These are phyloP conservation scores for Artibeus jamaicensis DNA, from an alignment of 2,797 vertebrate species.

Conservation along the genomic window DNA sequence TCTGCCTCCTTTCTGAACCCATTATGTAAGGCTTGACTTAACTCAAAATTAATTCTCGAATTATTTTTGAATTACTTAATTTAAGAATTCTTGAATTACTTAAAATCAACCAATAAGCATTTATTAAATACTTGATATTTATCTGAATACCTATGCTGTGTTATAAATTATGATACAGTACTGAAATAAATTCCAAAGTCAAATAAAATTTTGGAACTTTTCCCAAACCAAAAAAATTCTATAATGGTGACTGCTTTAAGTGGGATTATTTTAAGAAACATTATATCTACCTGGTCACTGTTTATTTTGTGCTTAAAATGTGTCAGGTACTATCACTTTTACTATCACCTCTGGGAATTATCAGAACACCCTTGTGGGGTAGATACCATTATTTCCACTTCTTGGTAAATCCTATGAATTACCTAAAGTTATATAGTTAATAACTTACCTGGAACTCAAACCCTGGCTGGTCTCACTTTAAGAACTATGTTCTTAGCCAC, in stretches of 20 bases:
- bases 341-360: not conserved
- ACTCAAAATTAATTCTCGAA: constrained; percentile 8
- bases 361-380: not conserved
- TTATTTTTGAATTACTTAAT: constrained; percentile 1
- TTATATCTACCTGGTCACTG: constrained; percentile 2
- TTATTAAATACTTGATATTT: constrained; percentile 37
- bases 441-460: constrained; percentile 4
- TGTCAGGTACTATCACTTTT: constrained; percentile 4
- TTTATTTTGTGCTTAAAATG: not conserved
- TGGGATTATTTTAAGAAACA: constrained; percentile 31
- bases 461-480: not conserved
- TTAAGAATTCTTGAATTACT: not conserved
- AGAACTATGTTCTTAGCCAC: not conserved
- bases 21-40: not conserved
- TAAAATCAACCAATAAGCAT: not conserved
- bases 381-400: not conserved
- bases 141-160: not conserved
- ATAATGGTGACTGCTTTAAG: constrained; percentile 26
- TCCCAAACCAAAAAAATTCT: not conserved
- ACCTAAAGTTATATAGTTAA: not conserved
- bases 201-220: constrained; percentile 43
- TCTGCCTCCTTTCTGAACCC: not conserved
- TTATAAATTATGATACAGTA: not conserved
- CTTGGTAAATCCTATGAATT: not conserved
- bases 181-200: constrained; percentile 9